Evolutionary conservation across 2,888 invertebrate species (phyloP), one percentile per base, ranked within the genome.

Genomic region (Drosophila falleni): DNA sequence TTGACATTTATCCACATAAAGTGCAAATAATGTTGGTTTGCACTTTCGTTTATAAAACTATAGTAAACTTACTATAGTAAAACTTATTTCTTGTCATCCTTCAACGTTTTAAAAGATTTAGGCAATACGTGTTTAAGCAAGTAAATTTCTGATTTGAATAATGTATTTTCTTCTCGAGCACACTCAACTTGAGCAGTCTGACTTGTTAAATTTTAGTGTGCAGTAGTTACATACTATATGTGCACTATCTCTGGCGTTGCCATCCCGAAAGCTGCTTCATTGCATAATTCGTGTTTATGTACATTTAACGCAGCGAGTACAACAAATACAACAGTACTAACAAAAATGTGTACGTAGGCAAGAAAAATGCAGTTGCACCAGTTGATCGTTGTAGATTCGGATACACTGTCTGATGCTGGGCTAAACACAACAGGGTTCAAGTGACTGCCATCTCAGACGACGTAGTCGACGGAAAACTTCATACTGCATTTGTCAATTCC

Each of bases 261-360:
- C 42, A 60, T 76, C 71, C 68, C 70, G 47, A 64, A 44, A 66
- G 71, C 56, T 54, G 39, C 46, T 44, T 29, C 44, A 47, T 85
- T 85, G 85, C 85, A 85, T 85, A 82, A 87, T 75, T 58, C 60
- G 55, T 49, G 54, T 78, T 87, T 83, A 71, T 81, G 79, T 71
- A 74, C 72, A 66, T 74, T 65, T 74, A 23, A 46, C 46, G 68
- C 61, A 71, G 68, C 75, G 54, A 81, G 70, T 65, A 66, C 56
- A 59, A 47, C 55, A 83, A 72, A 80, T 65, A 81, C 35, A 50
- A 29, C 29, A 29, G 8, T 29, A 29, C 29, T 8, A 23, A 23
- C 70, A 71, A 11, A 71, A 11, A 66, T 47, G 71, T 53, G 64
- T 53, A 10, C 62, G 61, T 51, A 50, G 65, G 37, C 68, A 42